Base-by-base conservation (phyloP, 2,888 invertebrate genomes). In the Agrotis exclamationis region DNA sequence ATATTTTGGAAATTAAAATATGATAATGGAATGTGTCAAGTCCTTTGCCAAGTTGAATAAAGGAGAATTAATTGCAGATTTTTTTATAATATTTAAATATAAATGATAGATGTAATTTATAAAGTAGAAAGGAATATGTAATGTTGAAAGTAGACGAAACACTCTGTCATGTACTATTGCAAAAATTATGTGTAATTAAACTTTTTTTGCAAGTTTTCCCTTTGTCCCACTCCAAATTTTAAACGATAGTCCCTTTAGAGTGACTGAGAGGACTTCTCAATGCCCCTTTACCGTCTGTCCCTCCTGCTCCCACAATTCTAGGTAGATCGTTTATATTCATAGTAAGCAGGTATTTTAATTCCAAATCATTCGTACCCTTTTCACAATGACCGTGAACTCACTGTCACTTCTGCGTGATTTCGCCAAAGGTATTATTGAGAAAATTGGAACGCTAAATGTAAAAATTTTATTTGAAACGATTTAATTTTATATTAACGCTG, bases 321-420 rank as follows among this genome's bases (percentile, higher is more conserved):
- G 68, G 74, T 56, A 60, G 65, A 63, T 73, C 80, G 72, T 85
- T 86, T 88, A 83, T 85, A 88, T 86, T 86, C 86, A 79, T 80
- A 86, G 85, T 82, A 75, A 65, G 77, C 66, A 73, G 69, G 71
- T 80, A 76, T 85, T 86, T 87, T 87, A 87, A 87, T 87, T 87
- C 84, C 71, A 60, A 58, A 78, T 58, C 76, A 83, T 79, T 85
- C 77, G 78, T 77, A 89, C 87, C 88, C 89, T 86, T 88, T 83
- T 89, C 88, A 88, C 85, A 82, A 57, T 79, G 80, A 79, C 80
- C 76, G 77, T 39, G 75, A 78, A 63, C 73, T 80, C 70, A 74
- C 80, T 86, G 88, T 85, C 88, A 85, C 75, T 76, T 82, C 78
- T 85, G 79, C 76, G 81, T 75, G 85, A 83, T 85, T 86, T 86